These are phyloP conservation scores for Lagenorhynchus albirostris DNA, from an alignment of 2,113 vertebrate genomes.

Conservation along the genomic window DNA sequence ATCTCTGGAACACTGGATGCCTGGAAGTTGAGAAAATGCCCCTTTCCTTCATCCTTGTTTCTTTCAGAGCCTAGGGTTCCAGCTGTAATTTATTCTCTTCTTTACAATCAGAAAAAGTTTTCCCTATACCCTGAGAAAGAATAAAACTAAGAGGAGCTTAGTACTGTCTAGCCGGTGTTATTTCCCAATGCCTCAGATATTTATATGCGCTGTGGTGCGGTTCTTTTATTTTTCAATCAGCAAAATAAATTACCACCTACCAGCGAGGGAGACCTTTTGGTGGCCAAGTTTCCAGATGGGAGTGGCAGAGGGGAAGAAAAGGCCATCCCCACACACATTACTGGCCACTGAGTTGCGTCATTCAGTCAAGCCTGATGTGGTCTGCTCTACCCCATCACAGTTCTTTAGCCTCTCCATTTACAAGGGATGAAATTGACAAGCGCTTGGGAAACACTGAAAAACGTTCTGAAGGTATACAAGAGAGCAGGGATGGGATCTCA, in stretches of 20 bases:
- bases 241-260: background rate
- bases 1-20: fast-evolving
- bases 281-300: background rate
- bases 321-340: fast-evolving
- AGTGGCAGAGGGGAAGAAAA: background rate
- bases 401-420: background rate
- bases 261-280: background rate
- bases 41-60: background rate
- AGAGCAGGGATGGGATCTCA: background rate
- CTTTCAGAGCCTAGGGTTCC: background rate
- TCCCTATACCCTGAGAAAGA: background rate
- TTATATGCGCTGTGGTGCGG: background rate
- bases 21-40: background rate
- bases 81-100: background rate
- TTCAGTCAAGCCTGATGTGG: background rate
- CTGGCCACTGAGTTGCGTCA: too few species aligned
- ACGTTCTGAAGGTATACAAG: background rate
- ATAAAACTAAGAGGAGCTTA: background rate
- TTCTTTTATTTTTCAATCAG: background rate
- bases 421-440: background rate
- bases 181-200: background rate
- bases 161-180: background rate
- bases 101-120: background rate
- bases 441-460: background rate
- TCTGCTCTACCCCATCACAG: background rate